Base-by-base conservation (phyloP, 1,140 invertebrate genomes). In the Pseudomyrmex pallidus region DNA sequence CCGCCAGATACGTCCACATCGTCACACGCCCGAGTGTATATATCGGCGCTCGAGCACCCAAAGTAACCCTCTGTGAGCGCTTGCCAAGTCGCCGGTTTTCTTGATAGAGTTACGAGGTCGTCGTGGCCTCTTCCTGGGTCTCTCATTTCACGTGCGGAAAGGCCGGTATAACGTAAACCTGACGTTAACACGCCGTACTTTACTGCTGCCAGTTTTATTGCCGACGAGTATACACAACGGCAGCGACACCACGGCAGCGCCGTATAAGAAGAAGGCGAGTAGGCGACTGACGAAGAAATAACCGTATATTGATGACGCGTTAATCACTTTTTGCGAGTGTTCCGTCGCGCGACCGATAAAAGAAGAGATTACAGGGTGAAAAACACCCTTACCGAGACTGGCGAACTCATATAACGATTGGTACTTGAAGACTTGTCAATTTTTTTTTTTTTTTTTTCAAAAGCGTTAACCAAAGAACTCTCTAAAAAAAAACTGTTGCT, bases 101-200 rank as follows among this genome's bases (percentile, higher is more conserved):
- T 87, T 87, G 85, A 87, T 87, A 85, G 85, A 87, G 76, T 85
- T 85, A 87, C 76, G 83, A 85, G 85, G 70, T 66, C 70, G 52
- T 74, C 76, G 67, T 54, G 22, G 62, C 48, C 44, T 84, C 68
- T 74, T 84, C 74, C 85, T 68, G 67, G 62, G 12, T 66, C 67
- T 63, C 82, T 68, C 74, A 66, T 70, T 82, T 78, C 76, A 61
- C 76, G 83, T 70, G 76, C 22, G 57, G 85, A 82, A 82, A 82
- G 83, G 72, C 59, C 50, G 35, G 44, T 61, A 63, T 72, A 86
- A 86, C 74, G 74, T 82, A 73, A 86, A 73, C 48, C 35, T 68
- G 48, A 66, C 64, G 74, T 85, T 87, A 85, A 85, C 54, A 85
- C 59, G 46, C 57, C 67, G 59, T 84, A 73, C 63, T 85, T 85